phyloP scores from a whole-genome alignment of 2,888 invertebrate species.

The Amblyteles armatorius region DNA sequence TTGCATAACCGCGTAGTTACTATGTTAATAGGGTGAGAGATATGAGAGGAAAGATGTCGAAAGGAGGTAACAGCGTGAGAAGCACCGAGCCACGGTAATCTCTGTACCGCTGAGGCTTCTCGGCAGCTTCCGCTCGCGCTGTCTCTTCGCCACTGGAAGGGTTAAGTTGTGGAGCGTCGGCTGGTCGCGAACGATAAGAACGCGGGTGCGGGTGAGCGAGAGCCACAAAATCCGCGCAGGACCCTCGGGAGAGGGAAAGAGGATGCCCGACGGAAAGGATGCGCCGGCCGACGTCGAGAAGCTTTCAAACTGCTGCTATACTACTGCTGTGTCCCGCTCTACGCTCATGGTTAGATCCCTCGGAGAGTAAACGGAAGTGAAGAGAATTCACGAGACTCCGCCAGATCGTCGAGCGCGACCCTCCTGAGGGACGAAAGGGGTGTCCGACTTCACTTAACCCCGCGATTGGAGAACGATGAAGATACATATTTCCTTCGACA shows the following conservation, averaged over 20 bases:
- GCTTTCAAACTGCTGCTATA: conserved; percentile 45
- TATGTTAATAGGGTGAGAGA: not conserved
- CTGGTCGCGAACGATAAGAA: conserved; percentile 83
- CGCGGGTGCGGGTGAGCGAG: conserved; percentile 61
- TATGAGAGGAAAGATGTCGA: conserved; percentile 31
- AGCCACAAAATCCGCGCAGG: conserved; percentile 80
- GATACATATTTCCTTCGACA: not conserved
- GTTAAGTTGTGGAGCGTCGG: conserved; percentile 83
- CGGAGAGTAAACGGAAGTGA: not conserved
- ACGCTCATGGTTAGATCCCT: not conserved
- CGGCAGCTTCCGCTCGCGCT: conserved; percentile 69
- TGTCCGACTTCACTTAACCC: conserved; percentile 9
- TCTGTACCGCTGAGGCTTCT: conserved; percentile 67
- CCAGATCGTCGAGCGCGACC: not conserved
- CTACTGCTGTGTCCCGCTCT: not conserved
- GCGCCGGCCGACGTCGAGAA: conserved; percentile 63
- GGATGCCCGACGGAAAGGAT: conserved; percentile 64
- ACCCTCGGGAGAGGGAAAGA: conserved; percentile 63
- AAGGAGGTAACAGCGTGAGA: conserved; percentile 26
- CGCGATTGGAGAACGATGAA: not conserved
- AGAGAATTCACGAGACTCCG: conserved; percentile 12
- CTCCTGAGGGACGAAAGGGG: not conserved
- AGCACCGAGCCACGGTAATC: conserved; percentile 58
- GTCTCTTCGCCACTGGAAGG: conserved; percentile 76
- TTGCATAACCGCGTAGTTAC: conserved; percentile 12